Conservation (phyloP, 1,140 invertebrate genomes). For the Pinna nobilis region DNA sequence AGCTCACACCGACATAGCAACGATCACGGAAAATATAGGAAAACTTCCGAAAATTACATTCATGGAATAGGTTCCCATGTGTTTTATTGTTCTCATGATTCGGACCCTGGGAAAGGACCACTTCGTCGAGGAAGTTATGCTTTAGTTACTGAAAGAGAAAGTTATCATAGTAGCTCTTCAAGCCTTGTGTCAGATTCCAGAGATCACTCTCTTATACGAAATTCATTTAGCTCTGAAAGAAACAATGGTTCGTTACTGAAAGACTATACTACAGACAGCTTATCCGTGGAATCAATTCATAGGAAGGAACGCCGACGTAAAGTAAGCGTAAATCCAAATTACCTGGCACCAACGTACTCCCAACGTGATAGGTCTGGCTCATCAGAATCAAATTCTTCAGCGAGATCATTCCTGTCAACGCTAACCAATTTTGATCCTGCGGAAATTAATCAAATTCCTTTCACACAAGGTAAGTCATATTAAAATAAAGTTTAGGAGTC, state of each 20-base stretch:
- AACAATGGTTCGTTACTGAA: too few species aligned
- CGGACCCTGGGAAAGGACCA: neutral
- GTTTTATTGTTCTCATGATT: neutral
- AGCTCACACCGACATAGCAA: neutral
- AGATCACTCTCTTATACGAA: too few species aligned
- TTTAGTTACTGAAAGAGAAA: neutral
- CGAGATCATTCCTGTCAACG: conserved; percentile 5
- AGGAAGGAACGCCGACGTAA: conserved; percentile 13
- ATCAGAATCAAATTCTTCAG: conserved; percentile 18
- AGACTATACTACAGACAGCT: too few species aligned
- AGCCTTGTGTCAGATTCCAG: neutral
- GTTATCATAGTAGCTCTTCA: neutral
- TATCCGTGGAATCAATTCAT: too few species aligned
- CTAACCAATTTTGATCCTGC: neutral
- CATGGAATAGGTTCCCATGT: neutral
- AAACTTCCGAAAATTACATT: neutral
- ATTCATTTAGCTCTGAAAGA: too few species aligned
- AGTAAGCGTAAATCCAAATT: conserved; percentile 5
- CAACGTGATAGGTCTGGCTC: conserved; percentile 2
- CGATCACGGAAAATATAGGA: neutral
- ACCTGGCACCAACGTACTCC: neutral
- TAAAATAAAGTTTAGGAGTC: neutral
- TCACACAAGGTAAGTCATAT: conserved; percentile 14
- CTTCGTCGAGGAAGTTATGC: neutral
- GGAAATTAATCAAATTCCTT: conserved; percentile 23